Base-by-base conservation (phyloP, 2,797 vertebrate species). In the Yasuhikotakia modesta region DNA sequence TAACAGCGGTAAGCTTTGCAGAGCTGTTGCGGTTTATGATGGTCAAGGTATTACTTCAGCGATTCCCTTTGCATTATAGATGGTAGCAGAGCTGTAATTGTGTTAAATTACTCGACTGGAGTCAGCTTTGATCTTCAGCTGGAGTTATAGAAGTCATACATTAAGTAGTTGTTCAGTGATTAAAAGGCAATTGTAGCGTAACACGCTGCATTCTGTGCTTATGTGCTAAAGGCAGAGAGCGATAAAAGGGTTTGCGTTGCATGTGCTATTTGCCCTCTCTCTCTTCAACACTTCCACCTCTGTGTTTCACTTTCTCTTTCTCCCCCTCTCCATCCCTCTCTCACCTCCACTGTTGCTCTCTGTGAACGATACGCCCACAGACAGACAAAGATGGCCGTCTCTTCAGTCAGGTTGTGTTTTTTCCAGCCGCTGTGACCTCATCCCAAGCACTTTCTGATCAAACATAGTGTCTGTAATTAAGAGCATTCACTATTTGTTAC, bases 401-500 rank as follows among this genome's bases (percentile, higher is more conserved):
- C 87, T 74, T 85, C 84, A 85, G 82, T 88, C 90, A 91, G 90
- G 89, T 91, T 91, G 81, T 53, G 79, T 85, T 86, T 78, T 84
- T 77, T 91, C 84, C 85, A 91, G 90, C 88, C 90, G 89, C 85
- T 85, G 88, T 92, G 91, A 92, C 91, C 90, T 93, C 92, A 92
- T 94, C 93, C 92, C 90, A 93, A 94, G 88, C 93, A 92, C 92
- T 94, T 94, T 92, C 90, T 92, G 93, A 92, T 92, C 94, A 43
- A 43, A 43, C 39, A 43, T 4, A 16, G 92, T 92, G 94, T 90
- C 87, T 90, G 93, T 94, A 95, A 95, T 95, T 93, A 95, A 78
- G 93, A 95, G 94, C 91, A 91, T 91, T 92, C 90, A 93, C 90
- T 92, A 93, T 93, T 93, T 94, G 93, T 91, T 95, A 94, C 90